Evolutionary conservation across 2,888 invertebrate genomes (phyloP).

Genomic region (Lypha dubia): DNA sequence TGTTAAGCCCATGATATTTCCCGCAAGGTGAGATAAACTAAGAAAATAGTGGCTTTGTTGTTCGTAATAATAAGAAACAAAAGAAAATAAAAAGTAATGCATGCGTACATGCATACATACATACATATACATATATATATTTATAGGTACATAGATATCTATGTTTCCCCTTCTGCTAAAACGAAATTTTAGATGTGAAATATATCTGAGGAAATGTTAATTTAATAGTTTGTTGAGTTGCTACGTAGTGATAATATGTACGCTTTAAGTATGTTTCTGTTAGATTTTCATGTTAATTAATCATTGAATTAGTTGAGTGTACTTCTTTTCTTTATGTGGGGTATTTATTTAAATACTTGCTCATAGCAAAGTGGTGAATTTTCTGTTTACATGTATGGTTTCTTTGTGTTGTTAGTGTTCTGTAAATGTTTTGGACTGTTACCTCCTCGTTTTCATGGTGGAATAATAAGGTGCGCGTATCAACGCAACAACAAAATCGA

Average conservation of each 20-base stretch:
- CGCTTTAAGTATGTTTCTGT: conserved; percentile 9
- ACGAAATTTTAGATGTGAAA: background rate
- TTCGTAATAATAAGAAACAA: too few species aligned
- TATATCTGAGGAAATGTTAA: background rate
- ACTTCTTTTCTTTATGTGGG: conserved; percentile 9
- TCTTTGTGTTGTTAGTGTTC: conserved; percentile 52
- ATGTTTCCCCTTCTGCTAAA: conserved; percentile 15
- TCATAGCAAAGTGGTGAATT: conserved; percentile 54
- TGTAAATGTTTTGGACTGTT: conserved; percentile 41
- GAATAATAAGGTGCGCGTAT: too few species aligned
- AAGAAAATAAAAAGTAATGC: too few species aligned
- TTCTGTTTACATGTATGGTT: conserved; percentile 25
- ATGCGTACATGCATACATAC: background rate
- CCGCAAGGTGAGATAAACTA: too few species aligned
- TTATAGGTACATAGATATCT: background rate
- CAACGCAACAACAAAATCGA: too few species aligned
- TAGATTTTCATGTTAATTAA: background rate
- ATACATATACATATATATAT: conserved; percentile 5
- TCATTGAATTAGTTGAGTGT: conserved; percentile 2
- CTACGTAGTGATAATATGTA: background rate
- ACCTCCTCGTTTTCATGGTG: too few species aligned
- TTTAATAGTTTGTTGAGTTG: background rate
- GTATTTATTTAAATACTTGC: conserved; percentile 55
- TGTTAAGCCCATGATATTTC: too few species aligned
- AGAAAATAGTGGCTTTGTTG: too few species aligned